phyloP scores from a whole-genome alignment of 2,888 invertebrate species.

The Parascotia fuliginaria region DNA sequence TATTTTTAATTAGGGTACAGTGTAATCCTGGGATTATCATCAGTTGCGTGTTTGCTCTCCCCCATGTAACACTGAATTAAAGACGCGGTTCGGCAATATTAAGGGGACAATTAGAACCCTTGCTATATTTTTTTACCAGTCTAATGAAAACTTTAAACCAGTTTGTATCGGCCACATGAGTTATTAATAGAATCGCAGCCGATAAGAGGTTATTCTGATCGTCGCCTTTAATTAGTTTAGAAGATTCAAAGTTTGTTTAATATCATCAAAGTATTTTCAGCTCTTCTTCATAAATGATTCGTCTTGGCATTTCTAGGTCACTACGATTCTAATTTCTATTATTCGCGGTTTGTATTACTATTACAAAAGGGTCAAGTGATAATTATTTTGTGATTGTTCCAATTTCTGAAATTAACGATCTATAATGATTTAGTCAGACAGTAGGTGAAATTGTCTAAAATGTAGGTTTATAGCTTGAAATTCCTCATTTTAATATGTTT shows the following conservation, averaged over 20 bases:
- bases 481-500: not conserved
- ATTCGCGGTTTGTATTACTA: slow-evolving; percentile 15
- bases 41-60: slow-evolving; percentile 21
- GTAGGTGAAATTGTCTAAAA: slow-evolving; percentile 16
- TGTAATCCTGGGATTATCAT: slow-evolving; percentile 37
- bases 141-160: slow-evolving; percentile 5
- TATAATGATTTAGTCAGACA: slow-evolving; percentile 21
- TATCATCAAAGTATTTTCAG: not conserved
- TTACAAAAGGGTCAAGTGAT: slow-evolving; percentile 29
- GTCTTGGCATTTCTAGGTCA: slow-evolving; percentile 21
- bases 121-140: slow-evolving; percentile 7
- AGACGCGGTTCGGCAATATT: slow-evolving; percentile 27
- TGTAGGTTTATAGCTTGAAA: not conserved
- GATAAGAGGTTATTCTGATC: slow-evolving; percentile 9
- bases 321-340: slow-evolving; percentile 18
- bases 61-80: slow-evolving; percentile 25
- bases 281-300: slow-evolving; percentile 13
- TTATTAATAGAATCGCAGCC: slow-evolving; percentile 7
- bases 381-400: slow-evolving; percentile 25
- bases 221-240: slow-evolving; percentile 8
- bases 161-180: not conserved
- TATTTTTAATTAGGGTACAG: slow-evolving; percentile 39
- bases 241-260: slow-evolving; percentile 3
- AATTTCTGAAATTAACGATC: slow-evolving; percentile 29
- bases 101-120: slow-evolving; percentile 17